Conservation (phyloP, 2,113 vertebrate genomes). For the Symphodus melops region DNA sequence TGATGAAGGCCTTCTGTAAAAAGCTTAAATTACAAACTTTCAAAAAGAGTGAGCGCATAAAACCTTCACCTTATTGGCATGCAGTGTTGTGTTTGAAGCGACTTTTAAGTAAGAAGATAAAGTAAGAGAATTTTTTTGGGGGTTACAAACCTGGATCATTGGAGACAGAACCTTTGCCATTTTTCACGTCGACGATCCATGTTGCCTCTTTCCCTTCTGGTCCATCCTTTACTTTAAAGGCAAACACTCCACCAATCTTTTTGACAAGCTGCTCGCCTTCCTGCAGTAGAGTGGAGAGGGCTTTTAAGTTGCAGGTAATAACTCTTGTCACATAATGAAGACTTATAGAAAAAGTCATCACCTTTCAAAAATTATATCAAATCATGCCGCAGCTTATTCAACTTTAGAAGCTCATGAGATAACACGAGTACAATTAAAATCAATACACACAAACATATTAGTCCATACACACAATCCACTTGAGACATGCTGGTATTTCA, state of each 20-base stretch:
- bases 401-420: background rate
- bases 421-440: background rate
- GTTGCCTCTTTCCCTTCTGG: constrained; percentile 90
- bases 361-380: too few relatives aligned
- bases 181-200: constrained; percentile 96
- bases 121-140: background rate
- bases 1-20: too few relatives aligned
- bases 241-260: constrained; percentile 93
- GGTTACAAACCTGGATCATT: constrained; percentile 84
- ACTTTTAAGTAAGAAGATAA: too few relatives aligned
- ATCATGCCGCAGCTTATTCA: too few relatives aligned
- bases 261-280: constrained; percentile 92
- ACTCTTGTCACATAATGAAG: background rate
- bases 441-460: background rate
- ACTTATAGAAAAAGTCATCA: too few relatives aligned
- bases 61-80: too few relatives aligned
- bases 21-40: too few relatives aligned
- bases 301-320: background rate
- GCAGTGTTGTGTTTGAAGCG: too few relatives aligned
- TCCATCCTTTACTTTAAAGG: constrained; percentile 93
- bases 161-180: constrained; percentile 88
- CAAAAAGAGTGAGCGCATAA: too few relatives aligned
- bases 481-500: background rate
- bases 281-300: constrained; percentile 74
- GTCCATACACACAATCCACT: background rate